Conservation (phyloP, 2,888 invertebrate species). For the Tiliacea citrago region DNA sequence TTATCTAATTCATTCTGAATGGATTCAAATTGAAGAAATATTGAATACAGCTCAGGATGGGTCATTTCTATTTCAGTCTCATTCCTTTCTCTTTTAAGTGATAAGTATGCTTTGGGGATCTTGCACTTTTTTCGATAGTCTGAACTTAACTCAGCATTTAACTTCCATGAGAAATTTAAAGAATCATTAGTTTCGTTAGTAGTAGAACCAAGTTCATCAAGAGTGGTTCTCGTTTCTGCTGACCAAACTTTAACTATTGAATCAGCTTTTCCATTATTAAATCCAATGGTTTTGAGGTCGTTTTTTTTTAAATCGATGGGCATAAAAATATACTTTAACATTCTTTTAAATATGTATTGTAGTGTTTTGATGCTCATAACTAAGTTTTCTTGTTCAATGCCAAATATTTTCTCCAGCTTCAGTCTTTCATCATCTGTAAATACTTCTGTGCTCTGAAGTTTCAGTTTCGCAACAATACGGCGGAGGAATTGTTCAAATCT, state of each 20-base stretch:
- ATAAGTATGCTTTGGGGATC: slow-evolving; percentile 83
- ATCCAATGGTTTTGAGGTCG: slow-evolving; percentile 79
- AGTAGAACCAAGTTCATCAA: slow-evolving; percentile 78
- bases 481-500: slow-evolving; percentile 86
- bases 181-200: slow-evolving; percentile 70
- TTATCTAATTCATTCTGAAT: slow-evolving; percentile 87
- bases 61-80: slow-evolving; percentile 82
- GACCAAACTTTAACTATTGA: slow-evolving; percentile 85
- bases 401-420: slow-evolving; percentile 84
- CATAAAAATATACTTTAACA: slow-evolving; percentile 85
- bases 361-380: slow-evolving; percentile 81
- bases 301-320: slow-evolving; percentile 81
- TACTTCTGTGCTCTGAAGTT: slow-evolving; percentile 79
- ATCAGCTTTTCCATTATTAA: slow-evolving; percentile 81
- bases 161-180: slow-evolving; percentile 81
- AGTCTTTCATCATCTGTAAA: slow-evolving; percentile 82
- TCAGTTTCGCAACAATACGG: slow-evolving; percentile 81
- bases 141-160: slow-evolving; percentile 87
- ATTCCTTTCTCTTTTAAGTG: slow-evolving; percentile 69
- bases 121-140: slow-evolving; percentile 83
- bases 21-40: slow-evolving; percentile 85
- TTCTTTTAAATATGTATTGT: slow-evolving; percentile 81
- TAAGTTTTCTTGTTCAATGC: slow-evolving; percentile 78
- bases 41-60: slow-evolving; percentile 83
- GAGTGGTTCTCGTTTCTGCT: slow-evolving; percentile 79